Evolutionary conservation across 2,888 invertebrate genomes (phyloP).

Genomic region (Melanchra persicariae): DNA sequence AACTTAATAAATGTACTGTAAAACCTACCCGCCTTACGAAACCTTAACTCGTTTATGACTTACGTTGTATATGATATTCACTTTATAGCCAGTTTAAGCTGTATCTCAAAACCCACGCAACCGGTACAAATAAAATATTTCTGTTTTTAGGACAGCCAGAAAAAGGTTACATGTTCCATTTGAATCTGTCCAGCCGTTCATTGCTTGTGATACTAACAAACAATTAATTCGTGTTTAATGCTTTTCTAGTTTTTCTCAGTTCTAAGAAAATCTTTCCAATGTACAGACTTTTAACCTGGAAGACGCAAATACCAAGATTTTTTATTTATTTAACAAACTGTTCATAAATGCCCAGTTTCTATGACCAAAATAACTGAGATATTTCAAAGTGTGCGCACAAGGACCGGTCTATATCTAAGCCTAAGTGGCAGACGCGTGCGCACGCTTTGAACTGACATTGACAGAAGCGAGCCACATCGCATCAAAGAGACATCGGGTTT

Average conservation of each 20-base stretch:
- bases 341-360: background rate
- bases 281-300: constrained; percentile 31
- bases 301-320: background rate
- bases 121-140: background rate
- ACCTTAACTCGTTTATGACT: constrained; percentile 31
- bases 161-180: background rate
- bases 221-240: background rate
- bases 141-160: background rate
- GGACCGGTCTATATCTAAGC: background rate
- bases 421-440: background rate
- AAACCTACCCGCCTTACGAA: constrained; percentile 19
- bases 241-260: background rate
- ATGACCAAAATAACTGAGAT: too few relatives aligned
- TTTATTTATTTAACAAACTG: background rate
- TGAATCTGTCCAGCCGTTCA: constrained; percentile 18
- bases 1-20: constrained; percentile 3
- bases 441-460: background rate
- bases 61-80: constrained; percentile 11
- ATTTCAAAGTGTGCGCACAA: background rate
- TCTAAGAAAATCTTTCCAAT: background rate
- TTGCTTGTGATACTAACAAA: constrained; percentile 13
- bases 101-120: constrained; percentile 11
- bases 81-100: background rate
- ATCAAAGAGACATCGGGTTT: background rate
- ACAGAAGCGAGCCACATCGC: background rate